phyloP scores from a whole-genome alignment of 2,797 vertebrate genomes.

The Sebastes glaucus region DNA sequence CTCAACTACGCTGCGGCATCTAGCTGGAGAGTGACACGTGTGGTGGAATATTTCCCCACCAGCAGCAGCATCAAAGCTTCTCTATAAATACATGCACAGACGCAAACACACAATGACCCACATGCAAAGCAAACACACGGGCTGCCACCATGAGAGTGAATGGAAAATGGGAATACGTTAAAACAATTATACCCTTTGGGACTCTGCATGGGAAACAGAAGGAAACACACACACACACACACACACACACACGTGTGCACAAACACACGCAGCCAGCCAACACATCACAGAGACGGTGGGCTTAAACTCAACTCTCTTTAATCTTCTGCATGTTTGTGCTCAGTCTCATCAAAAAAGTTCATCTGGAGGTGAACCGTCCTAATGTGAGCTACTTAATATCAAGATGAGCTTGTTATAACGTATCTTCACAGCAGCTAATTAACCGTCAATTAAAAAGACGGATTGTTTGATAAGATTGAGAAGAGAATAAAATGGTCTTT shows the following conservation, averaged over 20 bases:
- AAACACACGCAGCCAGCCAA: neutral
- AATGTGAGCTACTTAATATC: neutral
- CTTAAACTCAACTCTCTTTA: neutral
- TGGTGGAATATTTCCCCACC: slow-evolving; percentile 58
- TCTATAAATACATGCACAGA: slow-evolving; percentile 68
- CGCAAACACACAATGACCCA: slow-evolving; percentile 65
- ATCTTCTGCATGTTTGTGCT: neutral
- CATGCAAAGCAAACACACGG: slow-evolving; percentile 57
- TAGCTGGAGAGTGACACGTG: slow-evolving; percentile 48
- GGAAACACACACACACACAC: neutral
- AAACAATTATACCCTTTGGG: slow-evolving; percentile 19
- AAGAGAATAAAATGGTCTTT: neutral
- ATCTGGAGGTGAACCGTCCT: neutral
- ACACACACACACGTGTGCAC: neutral
- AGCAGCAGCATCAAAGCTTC: slow-evolving; percentile 71
- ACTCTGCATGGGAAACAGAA: neutral
- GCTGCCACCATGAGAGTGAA: slow-evolving; percentile 14
- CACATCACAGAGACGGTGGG: neutral
- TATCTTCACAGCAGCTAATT: neutral
- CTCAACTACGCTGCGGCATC: slow-evolving; percentile 34
- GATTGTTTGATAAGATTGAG: neutral
- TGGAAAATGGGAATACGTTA: slow-evolving; percentile 23
- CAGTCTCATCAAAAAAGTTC: neutral
- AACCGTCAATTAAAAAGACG: neutral
- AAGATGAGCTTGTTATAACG: neutral